Base-by-base conservation (phyloP, 2,113 vertebrate genomes). In the Lampris incognitus region DNA sequence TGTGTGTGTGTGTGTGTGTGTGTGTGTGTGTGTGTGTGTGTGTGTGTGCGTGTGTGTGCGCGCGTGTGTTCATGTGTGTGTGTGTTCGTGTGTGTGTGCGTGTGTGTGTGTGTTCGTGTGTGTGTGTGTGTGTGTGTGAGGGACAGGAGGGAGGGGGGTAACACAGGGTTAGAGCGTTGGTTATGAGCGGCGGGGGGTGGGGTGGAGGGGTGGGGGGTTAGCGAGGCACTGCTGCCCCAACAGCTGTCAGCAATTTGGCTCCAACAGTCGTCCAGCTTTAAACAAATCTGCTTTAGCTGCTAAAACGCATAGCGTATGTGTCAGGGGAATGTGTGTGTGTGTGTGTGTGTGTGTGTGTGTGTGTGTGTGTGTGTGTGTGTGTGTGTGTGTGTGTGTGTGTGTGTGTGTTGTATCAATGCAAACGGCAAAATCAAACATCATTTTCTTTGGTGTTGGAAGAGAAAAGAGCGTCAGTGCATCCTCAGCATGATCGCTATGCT, bases 181-280 rank as follows among this genome's bases (percentile, higher is more conserved):
- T 68, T 57, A 65, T 75, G 79, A 55, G 63, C 50, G 55, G 40
- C 65, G n/a, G 68, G 50, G 44, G 72, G 67, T 54, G 63, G 37
- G 73, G 50, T 59, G 63, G 60, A 38, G 50, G 1, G 51, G 51
- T 9, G 63, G 39, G 42, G 4, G 41, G 51, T 58, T 24, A 24
- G 24, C 24, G 63, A 44, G 39, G 63, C 75, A 79, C 75, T 85
- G 63, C 79, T 86, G 77, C 84, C 86, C 65, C 64, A 85, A 81
- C 81, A 84, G 78, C 77, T 89, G 89, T 89, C 87, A 91, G 85
- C 86, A 92, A 79, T 87, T 88, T 91, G 69, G 76, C 74, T 69
- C 66, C 10, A 11, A 56, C 40, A 50, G 79, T 79, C 48, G 8
- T 83, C 75, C 61, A 79, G 81, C 87, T 88, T 85, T 88, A 68